Base-by-base conservation (phyloP, 2,797 vertebrate species). In the Catamblyrhynchus diadema region DNA sequence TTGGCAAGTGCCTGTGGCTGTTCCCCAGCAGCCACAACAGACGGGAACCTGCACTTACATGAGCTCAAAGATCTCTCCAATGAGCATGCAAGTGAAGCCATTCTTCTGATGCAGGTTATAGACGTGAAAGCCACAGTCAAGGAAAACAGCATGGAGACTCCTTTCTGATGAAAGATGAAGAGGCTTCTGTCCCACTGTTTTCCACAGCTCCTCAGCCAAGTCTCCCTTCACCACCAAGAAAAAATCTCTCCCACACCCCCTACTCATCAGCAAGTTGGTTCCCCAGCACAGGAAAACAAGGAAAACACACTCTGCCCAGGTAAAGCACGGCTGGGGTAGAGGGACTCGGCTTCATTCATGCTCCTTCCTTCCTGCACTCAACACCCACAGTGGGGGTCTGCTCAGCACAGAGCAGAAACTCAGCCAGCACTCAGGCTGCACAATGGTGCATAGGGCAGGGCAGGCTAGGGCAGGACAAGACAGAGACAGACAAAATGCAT, bases 41-140 rank as follows among this genome's bases (percentile, higher is more conserved):
- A 54, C 25, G 10, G 32, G 27, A 37, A 39, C 8, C 41, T 16
- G 44, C 97, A 99, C 99, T 98, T 98, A 99, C 99, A 99, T 98
- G 84, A 99, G 98, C 95, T 99, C 99, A 97, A 99, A 99, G 92
- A 99, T 98, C 97, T 99, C 99, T 88, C 99, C 99, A 32, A 99
- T 97, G 78, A 99, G 98, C 99, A 99, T 99, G 95, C 99, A 99
- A 25, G 99, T 99, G 97, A 99, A 99, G 94, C 99, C 99, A 98
- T 99, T 99, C 98, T 99, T 99, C 98, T 99, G 99, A 94, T 99
- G 99, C 90, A 99, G 98, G 95, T 99, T 99, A 98, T 99, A 99
- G 83, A 99, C 97, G 98, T 99, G 89, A 72, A 50, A 25, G 48
- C 53, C 64, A 65, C 77, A 27, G 97, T 99, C 98, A 99, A 99